Evolutionary conservation across 2,113 vertebrate species (phyloP).

Genomic region (Agapornis roseicollis): DNA sequence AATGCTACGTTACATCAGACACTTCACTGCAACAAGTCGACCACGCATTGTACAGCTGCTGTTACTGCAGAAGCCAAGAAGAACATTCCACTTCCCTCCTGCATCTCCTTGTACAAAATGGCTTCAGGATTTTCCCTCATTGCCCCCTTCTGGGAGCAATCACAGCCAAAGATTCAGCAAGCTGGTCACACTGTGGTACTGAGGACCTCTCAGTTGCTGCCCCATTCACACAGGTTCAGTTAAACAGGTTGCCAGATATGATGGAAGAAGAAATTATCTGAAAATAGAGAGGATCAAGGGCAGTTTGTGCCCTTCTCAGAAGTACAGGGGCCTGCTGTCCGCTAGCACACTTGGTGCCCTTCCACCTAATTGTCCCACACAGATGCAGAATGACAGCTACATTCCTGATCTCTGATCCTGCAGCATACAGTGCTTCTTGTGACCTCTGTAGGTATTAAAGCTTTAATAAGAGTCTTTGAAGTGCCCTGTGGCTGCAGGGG

Average conservation of each 20-base stretch:
- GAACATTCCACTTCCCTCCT: neutral
- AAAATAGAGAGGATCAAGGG: rapidly evolving
- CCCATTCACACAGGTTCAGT: neutral
- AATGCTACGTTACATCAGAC: neutral
- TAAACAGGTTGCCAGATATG: neutral
- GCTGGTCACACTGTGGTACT: neutral
- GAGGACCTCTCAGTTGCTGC: neutral
- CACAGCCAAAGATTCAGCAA: neutral
- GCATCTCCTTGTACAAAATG: neutral
- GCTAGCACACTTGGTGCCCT: neutral
- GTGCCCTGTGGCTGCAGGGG: neutral
- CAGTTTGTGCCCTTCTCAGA: neutral
- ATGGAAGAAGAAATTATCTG: neutral
- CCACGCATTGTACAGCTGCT: neutral
- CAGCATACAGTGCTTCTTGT: neutral
- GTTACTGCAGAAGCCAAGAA: neutral
- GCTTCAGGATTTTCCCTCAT: neutral
- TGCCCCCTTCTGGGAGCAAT: neutral
- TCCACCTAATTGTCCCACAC: neutral
- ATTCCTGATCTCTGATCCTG: neutral
- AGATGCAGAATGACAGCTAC: neutral
- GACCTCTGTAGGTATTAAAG: neutral
- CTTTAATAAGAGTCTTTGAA: slow-evolving; percentile 6
- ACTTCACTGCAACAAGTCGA: neutral
- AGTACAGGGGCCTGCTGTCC: neutral